Evolutionary conservation across 1,140 invertebrate genomes (phyloP), one percentile per base, ranked within the genome.

Genomic region (Drosophila fuyamai): DNA sequence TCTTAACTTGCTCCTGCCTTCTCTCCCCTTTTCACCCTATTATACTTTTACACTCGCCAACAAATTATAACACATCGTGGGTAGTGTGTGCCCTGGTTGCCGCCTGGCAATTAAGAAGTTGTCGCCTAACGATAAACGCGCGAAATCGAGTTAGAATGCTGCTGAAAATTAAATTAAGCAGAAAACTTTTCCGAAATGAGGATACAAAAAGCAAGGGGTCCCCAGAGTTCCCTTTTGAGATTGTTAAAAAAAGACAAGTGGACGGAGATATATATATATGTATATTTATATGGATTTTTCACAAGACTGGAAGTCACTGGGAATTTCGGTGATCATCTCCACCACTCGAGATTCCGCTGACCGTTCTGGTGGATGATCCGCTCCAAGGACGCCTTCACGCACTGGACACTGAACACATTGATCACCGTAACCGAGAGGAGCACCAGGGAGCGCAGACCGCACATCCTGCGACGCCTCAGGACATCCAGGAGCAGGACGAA

Each of bases 21-120:
- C 27, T 32, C 5, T 8, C 29, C 29, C 29, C 5, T 23, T 32
- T 9, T 50, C 13, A 14, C 5, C 8, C 47, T 8, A 3, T 29
- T 29, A 27, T 1, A 7, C 47, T 32, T 29, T 32, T 32, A 54
- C 10, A 65, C 36, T 40, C 13, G 16, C n/a, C 36, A 68, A 32
- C 47, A 36, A 35, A 35, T 36, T 1, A 12, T 9, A 51, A 36
- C 48, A 51, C 44, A 23, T 48, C 40, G 32, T 16, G 75, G 73
- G 55, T 18, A 44, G n/a, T 27, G 59, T 27, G 23, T 36, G 46
- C 8, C 12, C 46, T 48, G 27, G 27, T 36, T 38, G 44, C 35
- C 65, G 66, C 66, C 67, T 73, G 82, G 82, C 75, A 86, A 86
- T 86, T 86, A 86, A 86, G 86, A 86, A 86, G 82, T 86, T 86